Evolutionary conservation across 2,797 vertebrate species (phyloP), one percentile per base, ranked within the genome.

Genomic region (Xyrichtys novacula): DNA sequence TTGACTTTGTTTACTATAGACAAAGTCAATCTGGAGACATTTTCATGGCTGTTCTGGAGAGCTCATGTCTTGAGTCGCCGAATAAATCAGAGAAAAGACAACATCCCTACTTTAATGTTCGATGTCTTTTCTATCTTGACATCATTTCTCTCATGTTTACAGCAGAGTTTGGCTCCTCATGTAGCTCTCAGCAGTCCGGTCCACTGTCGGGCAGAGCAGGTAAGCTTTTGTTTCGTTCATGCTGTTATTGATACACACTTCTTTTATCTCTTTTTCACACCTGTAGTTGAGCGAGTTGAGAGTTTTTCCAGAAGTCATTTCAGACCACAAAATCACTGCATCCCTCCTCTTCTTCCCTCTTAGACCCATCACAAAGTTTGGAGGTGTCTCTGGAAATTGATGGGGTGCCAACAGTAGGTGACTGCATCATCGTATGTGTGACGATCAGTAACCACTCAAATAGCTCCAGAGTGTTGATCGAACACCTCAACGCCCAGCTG

Each of bases 401-500:
- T 0, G 82, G 88, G 48, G 67, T 79, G 7, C 94, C 93, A 0
- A 38, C 87, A 23, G 67, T 94, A 57, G 96, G 95, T 19, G 86
- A 93, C 65, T 88, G 90, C 70, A 89, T 97, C 62, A 47, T 11
- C 28, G 66, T 96, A 22, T 75, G 71, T 28, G 82, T 97, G 60
- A 80, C 79, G n/a, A 75, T 95, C 55, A 80, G 52, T 62, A 96
- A 96, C 81, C 32, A 72, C 49, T 90, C 88, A 1, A 42, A 56
- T 38, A 74, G 86, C 40, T 43, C 47, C 11, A 76, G 94, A 72
- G 76, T 90, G 32, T 85, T 96, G 75, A 88, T 76, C 75, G 82
- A 95, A 53, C 89, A 91, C 34, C 40, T 95, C 49, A 92, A 89
- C 6, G 91, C 90, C 47, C 94, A 96, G 89, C 56, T 90, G 10